Evolutionary conservation across 2,888 invertebrate species (phyloP).

Genomic region (Caenorhabditis sp.): DNA sequence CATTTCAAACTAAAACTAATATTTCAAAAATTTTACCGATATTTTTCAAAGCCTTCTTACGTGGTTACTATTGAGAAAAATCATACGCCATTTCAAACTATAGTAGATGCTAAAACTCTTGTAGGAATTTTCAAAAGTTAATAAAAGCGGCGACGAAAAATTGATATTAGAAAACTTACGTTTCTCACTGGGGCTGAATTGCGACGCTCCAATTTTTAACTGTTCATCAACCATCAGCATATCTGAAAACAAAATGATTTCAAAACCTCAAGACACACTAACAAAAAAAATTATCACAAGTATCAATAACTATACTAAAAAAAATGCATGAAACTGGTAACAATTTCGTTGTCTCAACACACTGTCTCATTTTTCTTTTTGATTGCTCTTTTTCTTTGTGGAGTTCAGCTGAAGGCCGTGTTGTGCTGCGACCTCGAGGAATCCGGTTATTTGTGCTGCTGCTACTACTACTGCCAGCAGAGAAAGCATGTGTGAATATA

Average conservation of each 20-base stretch:
- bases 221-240: constrained; percentile 43
- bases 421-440: not conserved
- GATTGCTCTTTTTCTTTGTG: not conserved
- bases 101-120: no score
- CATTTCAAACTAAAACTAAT: no score
- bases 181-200: constrained; percentile 20
- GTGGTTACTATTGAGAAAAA: no score
- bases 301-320: not conserved
- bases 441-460: not conserved
- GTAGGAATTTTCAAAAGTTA: no score
- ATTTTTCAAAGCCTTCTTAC: no score
- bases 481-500: not conserved
- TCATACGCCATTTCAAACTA: no score
- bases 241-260: not conserved
- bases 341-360: not conserved
- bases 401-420: not conserved
- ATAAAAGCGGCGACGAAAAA: no score
- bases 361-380: not conserved
- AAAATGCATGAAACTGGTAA: constrained; percentile 1
- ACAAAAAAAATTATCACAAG: not conserved
- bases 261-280: not conserved
- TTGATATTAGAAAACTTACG: constrained; percentile 12
- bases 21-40: no score
- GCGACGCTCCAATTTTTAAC: constrained; percentile 27
- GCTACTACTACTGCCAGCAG: not conserved